Percentiles rank a stretch among this genome's conserved stretches.
These are phyloP conservation scores for Campopleginae sp. DNA, from an alignment of 2,888 invertebrate genomes.

Conservation along the genomic window DNA sequence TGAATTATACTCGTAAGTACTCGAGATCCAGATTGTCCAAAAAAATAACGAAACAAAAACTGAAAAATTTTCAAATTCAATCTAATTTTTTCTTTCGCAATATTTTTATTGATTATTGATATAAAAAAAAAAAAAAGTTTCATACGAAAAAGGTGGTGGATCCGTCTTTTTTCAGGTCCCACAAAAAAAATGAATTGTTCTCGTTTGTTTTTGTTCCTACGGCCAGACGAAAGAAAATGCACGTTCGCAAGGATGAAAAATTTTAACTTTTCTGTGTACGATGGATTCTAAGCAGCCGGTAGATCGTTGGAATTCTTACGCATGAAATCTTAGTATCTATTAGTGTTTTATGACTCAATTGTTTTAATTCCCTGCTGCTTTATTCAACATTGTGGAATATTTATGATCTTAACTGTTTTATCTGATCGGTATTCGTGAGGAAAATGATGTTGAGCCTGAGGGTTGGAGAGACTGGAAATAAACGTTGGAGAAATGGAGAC, in stretches of 20 bases:
- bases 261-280: constrained; percentile 69
- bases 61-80: neutral
- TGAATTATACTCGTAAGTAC: constrained; percentile 1
- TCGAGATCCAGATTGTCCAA: neutral
- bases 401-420: constrained; percentile 36
- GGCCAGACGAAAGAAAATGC: neutral
- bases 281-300: constrained; percentile 74
- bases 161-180: too few relatives aligned
- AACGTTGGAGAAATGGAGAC: constrained; percentile 66
- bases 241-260: neutral
- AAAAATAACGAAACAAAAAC: neutral
- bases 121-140: neutral
- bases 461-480: constrained; percentile 75
- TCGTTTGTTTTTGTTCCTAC: too few relatives aligned
- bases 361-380: constrained; percentile 67
- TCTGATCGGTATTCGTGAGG: constrained; percentile 32
- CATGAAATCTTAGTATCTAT: neutral
- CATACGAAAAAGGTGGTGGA: neutral
- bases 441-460: constrained; percentile 48
- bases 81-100: neutral
- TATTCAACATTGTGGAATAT: constrained; percentile 30
- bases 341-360: constrained; percentile 71
- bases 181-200: too few relatives aligned
- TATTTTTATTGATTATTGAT: neutral
- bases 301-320: constrained; percentile 70